These are phyloP conservation scores for Spondyliosoma cantharus DNA, from an alignment of 2,797 vertebrate species.

Conservation along the genomic window DNA sequence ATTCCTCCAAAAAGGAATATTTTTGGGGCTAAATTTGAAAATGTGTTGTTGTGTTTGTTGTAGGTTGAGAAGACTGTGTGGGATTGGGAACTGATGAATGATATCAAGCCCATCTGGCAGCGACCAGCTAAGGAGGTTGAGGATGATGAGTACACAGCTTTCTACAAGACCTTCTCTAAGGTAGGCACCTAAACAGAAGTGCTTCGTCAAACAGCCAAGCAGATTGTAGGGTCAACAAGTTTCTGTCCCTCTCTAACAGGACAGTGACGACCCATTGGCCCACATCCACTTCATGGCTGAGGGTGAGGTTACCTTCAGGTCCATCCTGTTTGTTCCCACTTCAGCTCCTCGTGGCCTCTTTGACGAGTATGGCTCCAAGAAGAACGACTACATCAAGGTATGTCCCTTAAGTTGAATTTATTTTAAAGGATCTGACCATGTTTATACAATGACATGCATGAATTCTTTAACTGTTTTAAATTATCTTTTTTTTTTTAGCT, in stretches of 20 bases:
- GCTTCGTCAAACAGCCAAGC: background rate
- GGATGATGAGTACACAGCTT: constrained; percentile 97
- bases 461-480: background rate
- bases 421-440: background rate
- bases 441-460: background rate
- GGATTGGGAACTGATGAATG: constrained; percentile 99
- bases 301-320: constrained; percentile 98
- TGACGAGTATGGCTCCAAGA: constrained; percentile 98
- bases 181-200: constrained; percentile 68
- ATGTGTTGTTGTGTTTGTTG: background rate
- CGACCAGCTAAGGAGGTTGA: constrained; percentile 96
- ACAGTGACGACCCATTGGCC: constrained; percentile 91
- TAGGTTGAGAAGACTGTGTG: constrained; percentile 99
- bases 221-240: background rate
- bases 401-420: background rate
- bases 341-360: constrained; percentile 96
- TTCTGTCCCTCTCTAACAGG: constrained; percentile 83
- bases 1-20: background rate
- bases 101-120: constrained; percentile 99
- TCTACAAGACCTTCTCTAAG: constrained; percentile 99
- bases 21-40: background rate
- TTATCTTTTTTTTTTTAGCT: constrained; percentile 51
- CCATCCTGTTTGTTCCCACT: constrained; percentile 94
- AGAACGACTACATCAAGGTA: constrained; percentile 98
- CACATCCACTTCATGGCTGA: constrained; percentile 98